Evolutionary conservation across 2,797 vertebrate genomes (phyloP).

Genomic region (Coracias cyanogaster): DNA sequence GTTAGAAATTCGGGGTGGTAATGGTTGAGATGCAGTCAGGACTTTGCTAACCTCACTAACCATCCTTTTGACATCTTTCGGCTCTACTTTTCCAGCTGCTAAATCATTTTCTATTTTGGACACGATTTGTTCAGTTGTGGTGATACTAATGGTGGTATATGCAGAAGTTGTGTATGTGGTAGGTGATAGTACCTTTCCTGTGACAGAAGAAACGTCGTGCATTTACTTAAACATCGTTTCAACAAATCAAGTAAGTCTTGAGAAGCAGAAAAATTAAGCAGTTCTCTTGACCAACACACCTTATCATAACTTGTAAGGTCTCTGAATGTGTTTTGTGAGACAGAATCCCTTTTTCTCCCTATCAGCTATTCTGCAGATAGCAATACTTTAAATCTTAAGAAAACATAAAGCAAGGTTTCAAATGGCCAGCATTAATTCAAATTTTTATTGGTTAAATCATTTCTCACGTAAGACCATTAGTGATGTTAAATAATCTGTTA

Average conservation of each 20-base stretch:
- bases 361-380: not conserved
- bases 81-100: constrained; percentile 72
- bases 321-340: not conserved
- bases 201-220: constrained; percentile 21
- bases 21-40: constrained; percentile 71
- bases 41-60: constrained; percentile 83
- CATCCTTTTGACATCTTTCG: constrained; percentile 73
- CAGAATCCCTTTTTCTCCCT: not conserved
- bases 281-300: not conserved
- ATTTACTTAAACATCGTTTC: constrained; percentile 5
- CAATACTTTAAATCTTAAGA: not conserved
- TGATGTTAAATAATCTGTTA: not conserved
- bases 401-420: not conserved
- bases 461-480: not conserved
- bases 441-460: not conserved
- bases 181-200: constrained; percentile 50
- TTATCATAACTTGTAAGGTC: not conserved
- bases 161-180: not conserved
- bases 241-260: not conserved
- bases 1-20: constrained; percentile 82
- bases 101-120: constrained; percentile 75
- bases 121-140: constrained; percentile 74
- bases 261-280: not conserved
- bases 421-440: not conserved
- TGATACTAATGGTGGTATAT: not conserved